A percentile compares a stretch with the other conserved stretches of the same genome.
Evolutionary conservation across 2,797 vertebrate species (phyloP).

Genomic region (Anolis apletophallus): DNA sequence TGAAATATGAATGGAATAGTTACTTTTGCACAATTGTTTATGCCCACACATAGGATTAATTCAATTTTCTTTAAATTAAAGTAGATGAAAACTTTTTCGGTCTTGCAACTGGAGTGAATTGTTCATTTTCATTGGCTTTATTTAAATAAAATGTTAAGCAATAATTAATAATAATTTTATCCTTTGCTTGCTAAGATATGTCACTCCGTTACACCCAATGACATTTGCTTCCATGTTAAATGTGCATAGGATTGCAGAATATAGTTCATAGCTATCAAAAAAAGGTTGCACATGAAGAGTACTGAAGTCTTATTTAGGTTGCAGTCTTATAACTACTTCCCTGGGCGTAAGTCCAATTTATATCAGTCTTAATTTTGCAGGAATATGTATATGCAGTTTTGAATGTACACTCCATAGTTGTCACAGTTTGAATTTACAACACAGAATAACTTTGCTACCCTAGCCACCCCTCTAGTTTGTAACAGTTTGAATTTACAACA

Average conservation of each 20-base stretch:
- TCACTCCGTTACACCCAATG: background rate
- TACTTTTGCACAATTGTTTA: constrained; percentile 27
- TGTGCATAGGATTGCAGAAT: background rate
- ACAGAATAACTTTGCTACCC: too few relatives aligned
- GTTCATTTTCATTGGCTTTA: background rate
- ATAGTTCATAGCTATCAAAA: background rate
- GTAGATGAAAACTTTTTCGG: background rate
- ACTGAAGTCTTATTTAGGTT: background rate
- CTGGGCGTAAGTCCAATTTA: background rate
- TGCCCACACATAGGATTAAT: background rate
- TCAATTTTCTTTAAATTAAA: background rate
- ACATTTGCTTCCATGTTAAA: background rate
- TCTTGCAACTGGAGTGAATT: background rate
- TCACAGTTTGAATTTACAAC: background rate
- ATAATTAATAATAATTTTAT: background rate
- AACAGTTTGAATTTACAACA: background rate
- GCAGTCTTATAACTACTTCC: background rate
- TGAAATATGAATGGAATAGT: constrained; percentile 41
- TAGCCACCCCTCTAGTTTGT: too few relatives aligned
- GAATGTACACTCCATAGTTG: background rate
- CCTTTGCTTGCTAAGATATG: background rate
- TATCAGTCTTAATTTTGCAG: background rate
- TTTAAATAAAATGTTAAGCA: background rate
- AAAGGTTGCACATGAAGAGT: background rate
- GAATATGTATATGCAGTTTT: too few relatives aligned